A percentile compares a stretch with the other conserved stretches of the same genome.
Evolutionary conservation across 2,888 invertebrate species (phyloP).

Genomic region (Parapristionchus giblindavisi): DNA sequence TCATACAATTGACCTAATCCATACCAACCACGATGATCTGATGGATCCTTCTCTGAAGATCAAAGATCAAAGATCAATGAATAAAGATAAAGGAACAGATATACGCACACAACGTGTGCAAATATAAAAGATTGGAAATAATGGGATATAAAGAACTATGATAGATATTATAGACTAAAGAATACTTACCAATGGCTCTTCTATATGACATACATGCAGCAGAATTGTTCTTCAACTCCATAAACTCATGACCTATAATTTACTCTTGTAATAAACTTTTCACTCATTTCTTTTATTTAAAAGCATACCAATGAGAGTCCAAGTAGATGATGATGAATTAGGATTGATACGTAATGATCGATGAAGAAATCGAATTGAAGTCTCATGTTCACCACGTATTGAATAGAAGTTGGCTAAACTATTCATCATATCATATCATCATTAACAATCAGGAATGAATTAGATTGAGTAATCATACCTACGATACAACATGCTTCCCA

Average conservation of each 20-base stretch:
- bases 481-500: slow-evolving; percentile 98
- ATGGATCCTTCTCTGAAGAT: slow-evolving; percentile 85
- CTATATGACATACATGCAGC: slow-evolving; percentile 98
- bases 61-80: not conserved
- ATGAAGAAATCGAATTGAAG: slow-evolving; percentile 96
- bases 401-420: slow-evolving; percentile 92
- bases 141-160: not conserved
- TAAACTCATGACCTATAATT: slow-evolving; percentile 96
- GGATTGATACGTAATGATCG: slow-evolving; percentile 72
- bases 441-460: slow-evolving; percentile 21
- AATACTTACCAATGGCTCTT: slow-evolving; percentile 84
- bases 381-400: slow-evolving; percentile 91
- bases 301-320: slow-evolving; percentile 32
- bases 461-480: slow-evolving; percentile 76
- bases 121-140: not conserved
- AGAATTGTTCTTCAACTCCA: slow-evolving; percentile 97
- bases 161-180: not conserved
- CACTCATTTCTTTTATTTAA: not conserved
- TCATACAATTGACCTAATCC: slow-evolving; percentile 98
- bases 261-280: slow-evolving; percentile 72
- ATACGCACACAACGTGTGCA: not conserved
- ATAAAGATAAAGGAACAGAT: not conserved
- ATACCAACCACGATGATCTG: slow-evolving; percentile 98
- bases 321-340: slow-evolving; percentile 29
- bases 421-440: not conserved